Conservation (phyloP, 1,140 invertebrate species). For the Dreissena rostriformis region DNA sequence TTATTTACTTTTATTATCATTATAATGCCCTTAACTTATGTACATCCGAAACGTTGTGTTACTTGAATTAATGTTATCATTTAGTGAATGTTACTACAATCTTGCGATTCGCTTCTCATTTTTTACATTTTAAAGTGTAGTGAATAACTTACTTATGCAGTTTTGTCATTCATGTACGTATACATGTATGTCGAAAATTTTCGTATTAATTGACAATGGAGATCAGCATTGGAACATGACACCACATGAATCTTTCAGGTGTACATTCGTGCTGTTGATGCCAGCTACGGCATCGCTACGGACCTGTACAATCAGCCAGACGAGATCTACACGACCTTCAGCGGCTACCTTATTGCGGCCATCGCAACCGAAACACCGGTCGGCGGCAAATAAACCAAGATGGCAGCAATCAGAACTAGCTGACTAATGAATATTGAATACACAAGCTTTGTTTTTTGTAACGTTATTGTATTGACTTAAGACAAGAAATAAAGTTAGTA, state of each 20-base stretch:
- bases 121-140: not conserved
- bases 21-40: too few species aligned
- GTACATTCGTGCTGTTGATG: slow-evolving; percentile 41
- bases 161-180: not conserved
- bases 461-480: too few species aligned
- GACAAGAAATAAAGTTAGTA: too few species aligned
- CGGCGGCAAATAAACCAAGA: not conserved
- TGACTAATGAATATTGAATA: too few species aligned
- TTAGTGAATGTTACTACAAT: too few species aligned
- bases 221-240: not conserved
- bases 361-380: not conserved
- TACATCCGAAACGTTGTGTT: too few species aligned
- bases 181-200: not conserved
- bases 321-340: slow-evolving; percentile 63
- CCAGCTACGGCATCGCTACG: slow-evolving; percentile 1
- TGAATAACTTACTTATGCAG: not conserved
- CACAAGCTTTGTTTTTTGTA: too few species aligned
- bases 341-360: slow-evolving; percentile 55
- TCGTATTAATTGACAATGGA: not conserved
- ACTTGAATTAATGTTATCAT: too few species aligned
- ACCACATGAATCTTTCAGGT: slow-evolving; percentile 15
- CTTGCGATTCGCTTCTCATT: too few species aligned
- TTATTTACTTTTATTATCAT: too few species aligned
- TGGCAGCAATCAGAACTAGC: too few species aligned
- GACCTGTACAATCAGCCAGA: slow-evolving; percentile 53